Base-by-base conservation (phyloP, 2,797 vertebrate species). In the Prionace glauca region DNA sequence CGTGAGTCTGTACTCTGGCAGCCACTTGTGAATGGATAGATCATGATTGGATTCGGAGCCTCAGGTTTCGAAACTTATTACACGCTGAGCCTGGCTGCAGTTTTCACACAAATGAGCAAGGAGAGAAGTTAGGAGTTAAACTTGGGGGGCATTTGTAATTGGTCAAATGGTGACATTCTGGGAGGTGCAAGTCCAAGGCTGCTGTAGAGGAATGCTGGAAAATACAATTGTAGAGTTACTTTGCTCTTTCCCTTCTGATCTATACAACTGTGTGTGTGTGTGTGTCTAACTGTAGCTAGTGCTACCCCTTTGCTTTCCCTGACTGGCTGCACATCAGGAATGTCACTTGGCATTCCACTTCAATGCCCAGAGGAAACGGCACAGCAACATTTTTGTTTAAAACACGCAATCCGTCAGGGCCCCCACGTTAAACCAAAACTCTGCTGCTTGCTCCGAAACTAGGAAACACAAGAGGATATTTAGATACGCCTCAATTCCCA, bases 341-440 rank as follows among this genome's bases (percentile, higher is more conserved):
- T 81, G 81, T 96, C 96, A 91, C 88, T 92, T 96, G 96, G 65
- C 96, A 96, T 96, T 96, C 95, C 96, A 96, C 95, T 92, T 7
- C 93, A 56, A 88, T 96, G 96, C 96, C 96, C 97, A 96, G 95
- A 96, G 96, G 96, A 97, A 96, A 96, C 45, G 10, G 92, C 96
- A 96, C 96, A 96, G 50, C 41, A 29, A 18, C 16, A 29, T 50
- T 32, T 71, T 74, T 56, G 22, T 41, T 26, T 24, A 12, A 50
- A 72, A 50, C 67, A 45, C 0, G 9, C 65, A 93, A 41, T 93
- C 91, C 36, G 36, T 41, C 32, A 26, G 32, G 24, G 86, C 50
- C 86, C 45, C 81, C 0, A 18, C 69, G 36, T 93, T 45, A 41
- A 93, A 93, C 22, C n/a, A 93, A 41, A 93, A 36, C 65, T 45